phyloP scores from a whole-genome alignment of 1,140 invertebrate genomes.

The Leucophenga varia region DNA sequence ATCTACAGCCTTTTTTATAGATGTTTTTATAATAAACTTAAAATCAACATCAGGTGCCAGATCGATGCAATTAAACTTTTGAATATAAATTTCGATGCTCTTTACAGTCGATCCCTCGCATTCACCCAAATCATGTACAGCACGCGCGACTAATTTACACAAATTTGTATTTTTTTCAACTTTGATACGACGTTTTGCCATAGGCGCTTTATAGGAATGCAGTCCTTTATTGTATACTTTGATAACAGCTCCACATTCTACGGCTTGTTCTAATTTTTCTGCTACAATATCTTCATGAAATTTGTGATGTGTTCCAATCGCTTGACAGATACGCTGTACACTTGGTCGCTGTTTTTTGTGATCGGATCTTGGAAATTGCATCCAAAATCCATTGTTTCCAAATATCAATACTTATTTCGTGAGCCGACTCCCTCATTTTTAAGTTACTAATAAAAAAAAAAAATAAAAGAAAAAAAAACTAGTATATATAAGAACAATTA shows the following conservation, averaged over 20 bases:
- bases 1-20: conserved; percentile 74
- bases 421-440: conserved; percentile 50
- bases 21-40: conserved; percentile 67
- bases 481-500: too few relatives aligned
- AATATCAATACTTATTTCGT: conserved; percentile 61
- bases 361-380: conserved; percentile 88
- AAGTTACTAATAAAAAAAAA: conserved; percentile 11
- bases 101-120: conserved; percentile 79
- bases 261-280: conserved; percentile 81
- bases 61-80: conserved; percentile 76
- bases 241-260: conserved; percentile 78
- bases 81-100: conserved; percentile 79
- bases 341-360: conserved; percentile 92
- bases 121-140: conserved; percentile 80
- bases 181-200: conserved; percentile 60
- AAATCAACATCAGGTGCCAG: conserved; percentile 71
- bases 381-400: conserved; percentile 89
- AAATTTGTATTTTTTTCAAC: conserved; percentile 74
- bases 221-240: conserved; percentile 89
- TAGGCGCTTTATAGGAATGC: conserved; percentile 70
- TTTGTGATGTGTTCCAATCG: conserved; percentile 84
- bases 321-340: conserved; percentile 86
- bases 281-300: conserved; percentile 82
- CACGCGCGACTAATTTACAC: conserved; percentile 76
- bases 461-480: conserved; percentile 3